Evolutionary conservation across 2,888 invertebrate species (phyloP).

Genomic region (Anaspis maculata): DNA sequence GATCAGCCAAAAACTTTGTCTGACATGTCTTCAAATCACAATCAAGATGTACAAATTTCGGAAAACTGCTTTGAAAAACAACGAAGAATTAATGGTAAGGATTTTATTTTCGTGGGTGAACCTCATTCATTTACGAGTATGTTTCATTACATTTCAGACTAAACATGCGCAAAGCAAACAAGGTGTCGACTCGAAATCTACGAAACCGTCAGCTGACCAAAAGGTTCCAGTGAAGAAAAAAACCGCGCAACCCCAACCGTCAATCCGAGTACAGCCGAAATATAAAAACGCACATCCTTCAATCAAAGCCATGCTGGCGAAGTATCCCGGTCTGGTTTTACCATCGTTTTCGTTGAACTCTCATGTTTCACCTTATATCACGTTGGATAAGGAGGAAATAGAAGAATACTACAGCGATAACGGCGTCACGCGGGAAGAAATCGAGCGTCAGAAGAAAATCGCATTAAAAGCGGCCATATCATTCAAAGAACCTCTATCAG

Average conservation of each 20-base stretch:
- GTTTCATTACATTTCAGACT: background rate
- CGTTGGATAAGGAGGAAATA: conserved; percentile 19
- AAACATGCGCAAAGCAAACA: no score
- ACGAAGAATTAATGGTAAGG: conserved; percentile 25
- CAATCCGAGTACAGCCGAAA: background rate
- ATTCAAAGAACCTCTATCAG: no score
- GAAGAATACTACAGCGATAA: no score
- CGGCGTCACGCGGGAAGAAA: no score
- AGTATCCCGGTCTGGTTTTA: conserved; percentile 17
- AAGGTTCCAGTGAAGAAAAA: conserved; percentile 1
- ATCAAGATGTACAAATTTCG: conserved; percentile 27
- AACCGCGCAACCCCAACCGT: background rate
- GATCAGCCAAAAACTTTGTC: conserved; percentile 25
- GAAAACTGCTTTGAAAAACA: conserved; percentile 21
- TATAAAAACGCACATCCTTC: conserved; percentile 18
- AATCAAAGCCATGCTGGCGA: conserved; percentile 13
- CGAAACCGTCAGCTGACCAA: conserved; percentile 12
- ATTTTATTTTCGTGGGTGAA: no score
- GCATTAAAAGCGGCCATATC: no score
- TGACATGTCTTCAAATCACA: conserved; percentile 25
- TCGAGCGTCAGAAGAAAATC: no score
- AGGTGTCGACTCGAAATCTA: no score
- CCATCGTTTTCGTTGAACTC: conserved; percentile 15
- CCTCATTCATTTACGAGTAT: no score
- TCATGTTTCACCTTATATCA: conserved; percentile 17